Evolutionary conservation across 2,113 vertebrate species (phyloP).

Genomic region (human): DNA sequence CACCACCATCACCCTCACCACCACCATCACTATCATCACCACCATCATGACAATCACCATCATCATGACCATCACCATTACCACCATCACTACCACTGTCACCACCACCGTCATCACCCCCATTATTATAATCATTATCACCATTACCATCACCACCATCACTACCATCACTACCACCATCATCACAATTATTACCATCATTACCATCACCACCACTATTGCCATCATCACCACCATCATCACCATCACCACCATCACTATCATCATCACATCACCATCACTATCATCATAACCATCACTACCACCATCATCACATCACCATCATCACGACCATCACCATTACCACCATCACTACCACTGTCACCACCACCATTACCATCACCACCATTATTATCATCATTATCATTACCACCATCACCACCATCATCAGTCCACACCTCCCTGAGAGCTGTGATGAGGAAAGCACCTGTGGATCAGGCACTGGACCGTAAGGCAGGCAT

Average conservation of each 20-base stretch:
- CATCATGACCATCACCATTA: fast-evolving
- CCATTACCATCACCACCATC: background rate
- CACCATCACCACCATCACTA: background rate
- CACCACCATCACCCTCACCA: fast-evolving
- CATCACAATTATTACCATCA: fast-evolving
- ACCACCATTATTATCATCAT: fast-evolving
- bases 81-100: fast-evolving
- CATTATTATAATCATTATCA: fast-evolving
- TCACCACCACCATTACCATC: fast-evolving
- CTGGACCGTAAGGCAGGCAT: fast-evolving
- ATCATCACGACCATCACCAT: fast-evolving
- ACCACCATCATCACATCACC: fast-evolving
- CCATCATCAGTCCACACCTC: fast-evolving
- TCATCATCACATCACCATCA: fast-evolving
- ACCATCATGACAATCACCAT: fast-evolving
- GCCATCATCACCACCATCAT: fast-evolving
- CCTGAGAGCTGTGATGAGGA: background rate
- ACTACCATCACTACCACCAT: fast-evolving
- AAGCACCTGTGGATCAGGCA: fast-evolving
- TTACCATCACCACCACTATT: fast-evolving
- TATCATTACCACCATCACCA: background rate
- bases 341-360: fast-evolving
- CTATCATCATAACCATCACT: fast-evolving
- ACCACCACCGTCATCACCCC: fast-evolving
- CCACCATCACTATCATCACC: fast-evolving